Percentiles rank a stretch among this genome's conserved stretches.
phyloP scores from a whole-genome alignment of 2,888 invertebrate species.

The Syrphus vitripennis region DNA sequence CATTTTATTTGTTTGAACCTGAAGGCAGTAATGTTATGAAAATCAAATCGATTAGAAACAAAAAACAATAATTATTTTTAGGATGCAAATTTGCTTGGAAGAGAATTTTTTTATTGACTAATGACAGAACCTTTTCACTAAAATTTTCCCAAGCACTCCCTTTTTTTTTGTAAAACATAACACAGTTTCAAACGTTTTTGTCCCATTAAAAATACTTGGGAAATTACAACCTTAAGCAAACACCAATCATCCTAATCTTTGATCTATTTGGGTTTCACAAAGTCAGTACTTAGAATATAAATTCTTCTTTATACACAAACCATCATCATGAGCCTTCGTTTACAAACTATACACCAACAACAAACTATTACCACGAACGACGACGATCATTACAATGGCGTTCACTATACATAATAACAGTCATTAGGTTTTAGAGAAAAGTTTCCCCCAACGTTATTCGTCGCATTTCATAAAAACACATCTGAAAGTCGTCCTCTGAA shows the following conservation, averaged over 20 bases:
- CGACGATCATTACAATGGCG: constrained; percentile 43
- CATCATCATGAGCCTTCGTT: not conserved
- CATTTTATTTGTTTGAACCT: no score
- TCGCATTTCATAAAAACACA: constrained; percentile 9
- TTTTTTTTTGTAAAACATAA: not conserved
- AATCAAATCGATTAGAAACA: no score
- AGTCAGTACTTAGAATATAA: constrained; percentile 3
- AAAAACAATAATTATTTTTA: no score
- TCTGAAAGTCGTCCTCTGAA: not conserved
- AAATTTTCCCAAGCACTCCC: not conserved
- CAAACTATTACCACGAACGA: constrained; percentile 30
- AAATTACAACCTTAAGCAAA: constrained; percentile 54
- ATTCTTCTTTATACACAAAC: not conserved
- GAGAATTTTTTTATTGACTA: no score
- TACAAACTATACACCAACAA: not conserved
- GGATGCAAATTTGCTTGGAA: no score
- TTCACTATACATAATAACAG: constrained; percentile 54
- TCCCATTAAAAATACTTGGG: constrained; percentile 43
- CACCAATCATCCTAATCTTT: constrained; percentile 62
- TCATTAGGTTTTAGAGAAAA: constrained; percentile 51
- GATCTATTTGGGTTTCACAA: constrained; percentile 51
- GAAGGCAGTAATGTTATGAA: no score
- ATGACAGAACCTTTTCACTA: not conserved
- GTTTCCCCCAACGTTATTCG: constrained; percentile 5
- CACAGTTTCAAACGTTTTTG: not conserved